Conservation (phyloP, 1,140 invertebrate species). For the Calliphora vicina region DNA sequence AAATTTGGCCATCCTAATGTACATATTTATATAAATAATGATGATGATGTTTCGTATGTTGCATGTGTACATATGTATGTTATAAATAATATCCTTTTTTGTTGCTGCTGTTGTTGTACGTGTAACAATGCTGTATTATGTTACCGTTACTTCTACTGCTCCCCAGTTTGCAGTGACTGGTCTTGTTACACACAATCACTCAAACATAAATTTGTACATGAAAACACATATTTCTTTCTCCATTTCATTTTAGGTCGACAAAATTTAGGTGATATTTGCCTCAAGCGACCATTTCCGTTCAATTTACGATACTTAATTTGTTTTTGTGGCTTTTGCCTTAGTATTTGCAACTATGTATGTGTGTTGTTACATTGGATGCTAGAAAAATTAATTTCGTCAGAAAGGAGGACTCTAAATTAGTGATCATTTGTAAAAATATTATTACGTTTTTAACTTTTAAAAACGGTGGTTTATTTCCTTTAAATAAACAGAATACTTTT, state of each 20-base stretch:
- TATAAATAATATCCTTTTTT: neutral
- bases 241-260: neutral
- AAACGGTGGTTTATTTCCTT: too few relatives aligned
- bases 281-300: conserved; percentile 21
- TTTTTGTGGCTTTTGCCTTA: neutral
- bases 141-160: neutral
- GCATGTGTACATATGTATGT: neutral
- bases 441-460: too few relatives aligned
- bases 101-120: neutral
- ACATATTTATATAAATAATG: too few relatives aligned
- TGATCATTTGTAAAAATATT: too few relatives aligned
- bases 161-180: too few relatives aligned
- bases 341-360: neutral
- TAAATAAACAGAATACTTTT: too few relatives aligned
- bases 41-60: neutral
- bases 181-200: too few relatives aligned
- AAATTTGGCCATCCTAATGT: too few relatives aligned
- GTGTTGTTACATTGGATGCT: too few relatives aligned
- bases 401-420: too few relatives aligned
- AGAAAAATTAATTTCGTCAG: too few relatives aligned
- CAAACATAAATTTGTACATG: too few relatives aligned
- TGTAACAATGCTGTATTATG: neutral
- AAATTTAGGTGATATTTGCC: conserved; percentile 30
- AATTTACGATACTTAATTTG: conserved; percentile 25
- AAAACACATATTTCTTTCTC: neutral